Evolutionary conservation across 2,797 vertebrate species (phyloP).

Genomic region (Chelon auratus): DNA sequence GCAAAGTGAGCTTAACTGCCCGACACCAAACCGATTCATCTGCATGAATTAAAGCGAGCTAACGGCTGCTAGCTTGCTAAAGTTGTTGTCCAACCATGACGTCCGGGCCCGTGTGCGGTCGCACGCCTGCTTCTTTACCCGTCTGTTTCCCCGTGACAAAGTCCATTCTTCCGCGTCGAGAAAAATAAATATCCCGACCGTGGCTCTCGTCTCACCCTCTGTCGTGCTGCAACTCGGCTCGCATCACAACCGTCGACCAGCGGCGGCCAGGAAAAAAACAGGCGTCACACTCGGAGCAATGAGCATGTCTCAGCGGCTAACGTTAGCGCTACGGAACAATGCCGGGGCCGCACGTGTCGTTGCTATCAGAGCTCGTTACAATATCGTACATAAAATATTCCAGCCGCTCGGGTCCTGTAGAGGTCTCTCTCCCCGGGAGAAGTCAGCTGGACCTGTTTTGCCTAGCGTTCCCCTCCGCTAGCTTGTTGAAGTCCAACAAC

Average conservation of each 20-base stretch:
- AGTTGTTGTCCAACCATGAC: conserved; percentile 76
- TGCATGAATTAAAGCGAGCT: conserved; percentile 70
- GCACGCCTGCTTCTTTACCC: conserved; percentile 53
- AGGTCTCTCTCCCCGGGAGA: conserved; percentile 36
- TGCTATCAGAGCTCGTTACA: not conserved
- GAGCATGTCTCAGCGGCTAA: conserved; percentile 76
- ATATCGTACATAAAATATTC: conserved; percentile 12
- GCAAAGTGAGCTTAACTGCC: conserved; percentile 55
- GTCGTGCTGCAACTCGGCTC: conserved; percentile 69
- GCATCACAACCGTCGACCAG: conserved; percentile 73
- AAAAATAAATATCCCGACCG: conserved; percentile 43
- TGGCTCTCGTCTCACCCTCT: conserved; percentile 56
- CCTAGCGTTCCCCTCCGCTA: conserved; percentile 69
- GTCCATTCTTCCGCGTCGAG: conserved; percentile 68
- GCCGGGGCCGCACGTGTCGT: conserved; percentile 20
- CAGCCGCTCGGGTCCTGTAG: not conserved
- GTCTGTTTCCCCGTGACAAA: conserved; percentile 51
- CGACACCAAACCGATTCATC: conserved; percentile 66
- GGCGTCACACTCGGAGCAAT: conserved; percentile 80
- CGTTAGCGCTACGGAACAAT: conserved; percentile 28
- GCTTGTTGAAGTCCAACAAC: conserved; percentile 82
- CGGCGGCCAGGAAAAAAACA: conserved; percentile 77
- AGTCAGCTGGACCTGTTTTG: conserved; percentile 57
- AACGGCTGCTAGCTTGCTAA: conserved; percentile 74
- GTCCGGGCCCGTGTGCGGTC: conserved; percentile 67